Percentiles rank a stretch among this genome's conserved stretches.
Evolutionary conservation across 2,797 vertebrate species (phyloP).

Genomic region (Anableps anableps): DNA sequence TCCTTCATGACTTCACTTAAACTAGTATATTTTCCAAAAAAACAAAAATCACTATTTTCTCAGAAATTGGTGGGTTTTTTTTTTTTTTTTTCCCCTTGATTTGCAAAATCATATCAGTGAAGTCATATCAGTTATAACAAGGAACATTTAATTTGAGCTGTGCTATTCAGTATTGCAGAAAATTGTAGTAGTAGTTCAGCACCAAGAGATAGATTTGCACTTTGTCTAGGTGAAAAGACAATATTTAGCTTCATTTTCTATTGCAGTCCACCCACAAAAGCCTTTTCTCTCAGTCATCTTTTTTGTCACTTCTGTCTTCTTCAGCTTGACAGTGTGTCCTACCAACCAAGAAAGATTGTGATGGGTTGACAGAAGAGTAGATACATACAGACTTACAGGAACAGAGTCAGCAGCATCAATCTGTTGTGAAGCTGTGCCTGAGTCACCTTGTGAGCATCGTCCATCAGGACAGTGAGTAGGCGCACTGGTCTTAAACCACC

Average conservation of each 20-base stretch:
- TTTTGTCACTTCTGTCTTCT: conserved; percentile 15
- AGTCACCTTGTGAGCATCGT: conserved; percentile 68
- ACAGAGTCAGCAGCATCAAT: conserved; percentile 26
- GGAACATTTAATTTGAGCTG: background rate
- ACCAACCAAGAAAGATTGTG: conserved; percentile 18
- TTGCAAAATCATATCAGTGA: background rate
- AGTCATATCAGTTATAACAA: background rate
- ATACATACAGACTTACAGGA: conserved; percentile 18
- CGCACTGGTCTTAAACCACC: conserved; percentile 48
- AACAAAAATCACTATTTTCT: too few species aligned
- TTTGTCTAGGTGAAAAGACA: background rate
- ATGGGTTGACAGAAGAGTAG: conserved; percentile 23
- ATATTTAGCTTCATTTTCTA: background rate
- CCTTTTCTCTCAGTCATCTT: conserved; percentile 1
- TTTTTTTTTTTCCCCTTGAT: too few species aligned
- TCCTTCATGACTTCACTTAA: too few species aligned
- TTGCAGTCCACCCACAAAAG: conserved; percentile 12
- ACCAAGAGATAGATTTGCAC: background rate
- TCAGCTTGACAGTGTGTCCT: conserved; percentile 18
- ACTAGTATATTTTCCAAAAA: too few species aligned
- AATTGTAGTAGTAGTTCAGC: background rate
- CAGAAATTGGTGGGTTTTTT: too few species aligned
- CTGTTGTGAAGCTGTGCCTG: conserved; percentile 42
- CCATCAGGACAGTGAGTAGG: conserved; percentile 55
- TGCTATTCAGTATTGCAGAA: background rate